A percentile compares a stretch with the other conserved stretches of the same genome.
phyloP scores from a whole-genome alignment of 1,140 invertebrate genomes.

The Heliothis virescens region DNA sequence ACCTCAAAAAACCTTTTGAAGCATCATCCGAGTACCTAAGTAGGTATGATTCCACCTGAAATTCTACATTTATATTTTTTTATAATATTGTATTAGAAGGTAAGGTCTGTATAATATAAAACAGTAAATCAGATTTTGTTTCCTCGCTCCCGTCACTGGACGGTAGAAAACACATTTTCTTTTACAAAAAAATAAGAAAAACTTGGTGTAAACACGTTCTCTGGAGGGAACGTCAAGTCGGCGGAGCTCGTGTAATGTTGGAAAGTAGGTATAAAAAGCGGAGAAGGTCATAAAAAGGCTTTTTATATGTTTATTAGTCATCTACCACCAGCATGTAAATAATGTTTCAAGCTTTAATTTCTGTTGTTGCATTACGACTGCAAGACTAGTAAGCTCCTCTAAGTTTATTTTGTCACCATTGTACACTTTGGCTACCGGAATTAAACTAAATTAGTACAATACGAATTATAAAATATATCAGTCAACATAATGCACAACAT shows the following conservation, averaged over 20 bases:
- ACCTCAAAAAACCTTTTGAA: neutral
- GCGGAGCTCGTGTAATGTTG: slow-evolving; percentile 23
- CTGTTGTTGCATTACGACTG: neutral
- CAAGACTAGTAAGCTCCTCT: slow-evolving; percentile 2
- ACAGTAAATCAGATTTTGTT: slow-evolving; percentile 35
- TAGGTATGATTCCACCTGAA: neutral
- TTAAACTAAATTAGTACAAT: too few species aligned
- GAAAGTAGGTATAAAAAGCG: slow-evolving; percentile 27
- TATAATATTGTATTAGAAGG: neutral
- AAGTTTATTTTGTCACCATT: neutral
- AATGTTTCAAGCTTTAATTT: slow-evolving; percentile 11
- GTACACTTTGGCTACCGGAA: neutral
- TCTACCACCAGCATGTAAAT: slow-evolving; percentile 32
- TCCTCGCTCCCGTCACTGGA: slow-evolving; percentile 4
- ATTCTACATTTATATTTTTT: neutral
- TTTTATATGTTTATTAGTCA: slow-evolving; percentile 30
- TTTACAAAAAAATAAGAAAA: slow-evolving; percentile 43
- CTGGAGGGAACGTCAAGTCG: slow-evolving; percentile 39
- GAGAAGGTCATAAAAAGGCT: slow-evolving; percentile 25
- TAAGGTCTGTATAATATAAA: neutral
- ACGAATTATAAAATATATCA: neutral
- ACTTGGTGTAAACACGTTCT: slow-evolving; percentile 41
- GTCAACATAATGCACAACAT: too few species aligned
- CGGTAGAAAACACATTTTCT: slow-evolving; percentile 38
- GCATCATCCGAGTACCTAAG: neutral